Percentiles rank a stretch among this genome's conserved stretches.
Evolutionary conservation across 2,888 invertebrate genomes (phyloP).

Genomic region (Aelia acuminata): DNA sequence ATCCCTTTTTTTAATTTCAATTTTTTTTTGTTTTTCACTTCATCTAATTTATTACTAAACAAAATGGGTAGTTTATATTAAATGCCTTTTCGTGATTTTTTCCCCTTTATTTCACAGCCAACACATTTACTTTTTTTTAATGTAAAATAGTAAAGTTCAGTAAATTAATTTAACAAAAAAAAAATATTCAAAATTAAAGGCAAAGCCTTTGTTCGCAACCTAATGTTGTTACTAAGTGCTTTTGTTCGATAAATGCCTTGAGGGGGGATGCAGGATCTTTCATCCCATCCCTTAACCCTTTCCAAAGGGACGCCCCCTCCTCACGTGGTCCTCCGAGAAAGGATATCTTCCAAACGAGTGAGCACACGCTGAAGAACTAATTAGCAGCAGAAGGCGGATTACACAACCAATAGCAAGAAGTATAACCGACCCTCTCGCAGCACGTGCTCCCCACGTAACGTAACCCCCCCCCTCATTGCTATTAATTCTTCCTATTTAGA

Average conservation of each 20-base stretch:
- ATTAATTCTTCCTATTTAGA: background rate
- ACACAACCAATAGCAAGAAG: background rate
- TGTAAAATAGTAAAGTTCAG: too few species aligned
- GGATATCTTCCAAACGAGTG: slow-evolving; percentile 2
- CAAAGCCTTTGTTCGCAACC: background rate
- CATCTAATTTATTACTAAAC: too few species aligned
- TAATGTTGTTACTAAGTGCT: background rate
- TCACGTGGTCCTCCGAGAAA: background rate
- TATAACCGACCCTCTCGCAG: background rate
- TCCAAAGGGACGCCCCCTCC: background rate
- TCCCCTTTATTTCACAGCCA: too few species aligned
- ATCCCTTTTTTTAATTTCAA: too few species aligned
- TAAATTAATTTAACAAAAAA: too few species aligned
- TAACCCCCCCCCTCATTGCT: background rate
- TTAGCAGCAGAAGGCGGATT: background rate
- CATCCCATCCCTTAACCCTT: background rate
- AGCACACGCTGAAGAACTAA: background rate
- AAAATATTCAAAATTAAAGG: too few species aligned
- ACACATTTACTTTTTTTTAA: too few species aligned
- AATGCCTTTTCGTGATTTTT: too few species aligned
- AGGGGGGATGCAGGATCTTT: background rate
- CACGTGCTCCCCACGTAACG: background rate
- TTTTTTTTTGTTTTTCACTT: too few species aligned
- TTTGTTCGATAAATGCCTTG: background rate
- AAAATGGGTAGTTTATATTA: too few species aligned